Conservation (phyloP, 2,113 vertebrate species). For the Vanacampus margaritifer region DNA sequence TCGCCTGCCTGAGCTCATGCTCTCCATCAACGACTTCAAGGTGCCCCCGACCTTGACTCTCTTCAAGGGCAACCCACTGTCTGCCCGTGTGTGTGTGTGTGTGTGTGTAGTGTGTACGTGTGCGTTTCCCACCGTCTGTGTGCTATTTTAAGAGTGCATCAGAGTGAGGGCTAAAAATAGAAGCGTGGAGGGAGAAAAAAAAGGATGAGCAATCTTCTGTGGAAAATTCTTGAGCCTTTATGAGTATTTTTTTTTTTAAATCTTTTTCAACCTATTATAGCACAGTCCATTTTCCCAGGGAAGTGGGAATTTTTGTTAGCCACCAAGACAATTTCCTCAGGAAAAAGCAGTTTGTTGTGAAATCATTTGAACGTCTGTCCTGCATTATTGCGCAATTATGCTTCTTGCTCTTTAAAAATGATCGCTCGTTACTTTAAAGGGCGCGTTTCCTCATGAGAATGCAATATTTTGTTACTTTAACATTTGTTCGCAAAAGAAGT, state of each 20-base stretch:
- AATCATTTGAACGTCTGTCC: no score
- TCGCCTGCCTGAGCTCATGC: constrained; percentile 94
- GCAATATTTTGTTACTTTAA: no score
- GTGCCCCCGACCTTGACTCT: constrained; percentile 62
- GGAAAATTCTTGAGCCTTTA: not conserved
- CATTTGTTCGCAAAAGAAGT: no score
- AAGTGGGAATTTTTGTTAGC: not conserved
- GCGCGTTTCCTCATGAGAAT: no score
- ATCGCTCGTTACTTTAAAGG: no score
- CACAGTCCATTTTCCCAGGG: not conserved
- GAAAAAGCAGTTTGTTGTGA: no score
- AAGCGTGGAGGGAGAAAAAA: not conserved
- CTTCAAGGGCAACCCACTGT: constrained; percentile 51
- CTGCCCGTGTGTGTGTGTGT: constrained; percentile 15
- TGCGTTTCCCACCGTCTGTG: not conserved
- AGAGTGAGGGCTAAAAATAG: constrained; percentile 6
- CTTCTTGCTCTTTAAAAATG: no score
- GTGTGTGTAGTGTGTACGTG: not conserved
- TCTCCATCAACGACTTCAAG: constrained; percentile 98
- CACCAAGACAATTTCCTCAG: no score
- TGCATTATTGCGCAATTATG: no score
- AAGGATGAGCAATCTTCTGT: not conserved
- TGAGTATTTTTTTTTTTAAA: not conserved
- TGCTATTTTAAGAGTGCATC: not conserved
- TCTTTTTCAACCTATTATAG: not conserved